Evolutionary conservation across 2,113 vertebrate species (phyloP).

Genomic region (Myxocyprinus asiaticus): DNA sequence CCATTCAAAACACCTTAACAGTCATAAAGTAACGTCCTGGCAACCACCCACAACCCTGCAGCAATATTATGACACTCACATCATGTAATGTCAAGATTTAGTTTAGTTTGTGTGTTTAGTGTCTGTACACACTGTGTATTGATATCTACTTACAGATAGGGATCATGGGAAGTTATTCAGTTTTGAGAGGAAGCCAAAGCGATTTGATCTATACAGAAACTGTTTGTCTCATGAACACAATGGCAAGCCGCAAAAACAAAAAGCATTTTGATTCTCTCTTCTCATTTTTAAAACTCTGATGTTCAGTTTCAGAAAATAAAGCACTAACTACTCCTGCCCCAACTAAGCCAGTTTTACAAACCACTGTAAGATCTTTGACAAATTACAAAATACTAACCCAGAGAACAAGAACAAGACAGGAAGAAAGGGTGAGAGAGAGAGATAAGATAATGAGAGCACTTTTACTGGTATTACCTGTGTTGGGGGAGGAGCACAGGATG

Average conservation of each 20-base stretch:
- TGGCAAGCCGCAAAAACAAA: no score
- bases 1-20: no score
- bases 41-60: no score
- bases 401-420: background rate
- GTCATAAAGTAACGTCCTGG: no score
- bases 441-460: background rate
- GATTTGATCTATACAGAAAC: background rate
- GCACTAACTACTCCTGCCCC: no score
- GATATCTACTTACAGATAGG: background rate
- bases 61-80: no score
- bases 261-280: no score
- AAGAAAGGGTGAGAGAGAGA: background rate
- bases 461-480: conserved; percentile 43
- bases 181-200: conserved; percentile 13
- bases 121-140: background rate
- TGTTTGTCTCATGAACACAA: background rate
- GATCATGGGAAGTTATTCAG: conserved; percentile 17
- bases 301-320: no score
- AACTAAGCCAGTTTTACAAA: background rate
- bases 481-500: conserved; percentile 50
- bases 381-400: background rate
- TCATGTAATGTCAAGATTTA: no score
- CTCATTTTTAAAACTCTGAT: no score
- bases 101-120: no score
- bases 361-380: background rate